Base-by-base conservation (phyloP, 2,113 vertebrate species). In the Phasianus colchicus region DNA sequence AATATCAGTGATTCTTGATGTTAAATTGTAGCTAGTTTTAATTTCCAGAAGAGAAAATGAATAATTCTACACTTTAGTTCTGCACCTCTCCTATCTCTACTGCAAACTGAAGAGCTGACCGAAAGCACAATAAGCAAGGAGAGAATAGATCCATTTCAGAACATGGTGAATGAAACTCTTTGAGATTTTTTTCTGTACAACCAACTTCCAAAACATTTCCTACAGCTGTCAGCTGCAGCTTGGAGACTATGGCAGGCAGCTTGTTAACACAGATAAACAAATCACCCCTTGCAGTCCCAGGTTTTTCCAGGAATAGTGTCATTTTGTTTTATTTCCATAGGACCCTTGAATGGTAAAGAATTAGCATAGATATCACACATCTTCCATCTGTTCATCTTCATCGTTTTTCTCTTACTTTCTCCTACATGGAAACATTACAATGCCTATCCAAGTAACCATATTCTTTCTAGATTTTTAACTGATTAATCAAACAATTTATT, bases 151-250 rank as follows among this genome's bases (percentile, higher is more conserved):
- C 18, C 34, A 32, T 17, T 66, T 76, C 9, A 83, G 13, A 8
- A 4, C 7, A 4, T 45, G 30, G 15, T 52, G 13, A 24, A 20
- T 74, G n/a, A 63, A 43, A 64, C 58, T 6, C 5, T 24, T 11
- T 18, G 54, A 77, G 10, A 13, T 43, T 1, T 66, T 54, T 54
- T 38, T 0, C 0, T 16, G 17, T 83, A 70, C 34, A 58, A 36
- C 10, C 9, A 64, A 8, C 4, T 60, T 74, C 24, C 36, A n/a
- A 81, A 67, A 9, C 3, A 5, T 70, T 70, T 83, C 18, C 12
- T 67, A 2, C 3, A 54, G 55, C 20, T 88, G 43, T 70, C 6
- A 48, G 3, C n/a, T 71, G 48, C 57, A 81, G 60, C 10, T 34
- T 83, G 60, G 65, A 63, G 21, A 42, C 18, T 54, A n/a, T 11